phyloP scores from a whole-genome alignment of 23 tunicate genomes.

The Trididemnum clinides region DNA sequence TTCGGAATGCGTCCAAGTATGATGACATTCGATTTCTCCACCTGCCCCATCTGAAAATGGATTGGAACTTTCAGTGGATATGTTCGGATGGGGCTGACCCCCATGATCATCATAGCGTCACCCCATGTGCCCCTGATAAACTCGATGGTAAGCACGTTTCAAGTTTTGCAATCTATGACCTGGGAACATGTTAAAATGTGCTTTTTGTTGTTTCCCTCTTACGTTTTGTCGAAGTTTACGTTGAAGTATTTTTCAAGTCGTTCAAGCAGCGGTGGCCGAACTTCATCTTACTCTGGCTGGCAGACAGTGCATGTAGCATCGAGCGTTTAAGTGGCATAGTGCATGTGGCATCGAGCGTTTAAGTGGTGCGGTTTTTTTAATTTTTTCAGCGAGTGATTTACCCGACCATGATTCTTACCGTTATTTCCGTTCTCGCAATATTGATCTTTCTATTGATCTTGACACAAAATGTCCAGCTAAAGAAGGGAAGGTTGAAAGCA shows the following conservation, averaged over 20 bases:
- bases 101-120: slow-evolving; percentile 65
- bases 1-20: slow-evolving; percentile 93
- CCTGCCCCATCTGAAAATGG: slow-evolving; percentile 68
- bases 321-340: too few relatives aligned
- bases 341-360: too few relatives aligned
- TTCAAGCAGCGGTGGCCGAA: too few relatives aligned
- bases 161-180: too few relatives aligned
- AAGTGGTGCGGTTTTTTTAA: too few relatives aligned
- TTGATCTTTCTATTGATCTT: slow-evolving; percentile 71
- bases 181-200: too few relatives aligned
- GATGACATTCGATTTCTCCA: slow-evolving; percentile 91
- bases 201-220: too few relatives aligned
- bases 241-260: too few relatives aligned
- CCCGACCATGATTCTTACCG: slow-evolving; percentile 61
- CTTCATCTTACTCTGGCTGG: too few relatives aligned
- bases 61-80: slow-evolving; percentile 73
- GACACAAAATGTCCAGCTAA: slow-evolving; percentile 27
- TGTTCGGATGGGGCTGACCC: slow-evolving; percentile 74
- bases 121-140: slow-evolving; percentile 82
- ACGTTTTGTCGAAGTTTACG: too few relatives aligned
- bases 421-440: slow-evolving; percentile 79
- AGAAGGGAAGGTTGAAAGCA: neutral
- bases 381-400: slow-evolving; percentile 35
- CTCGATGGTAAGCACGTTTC: slow-evolving; percentile 61
- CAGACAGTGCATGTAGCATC: too few relatives aligned